Evolutionary conservation across 2,113 vertebrate genomes (phyloP).

Genomic region (Brachyhypopomus gauderio): DNA sequence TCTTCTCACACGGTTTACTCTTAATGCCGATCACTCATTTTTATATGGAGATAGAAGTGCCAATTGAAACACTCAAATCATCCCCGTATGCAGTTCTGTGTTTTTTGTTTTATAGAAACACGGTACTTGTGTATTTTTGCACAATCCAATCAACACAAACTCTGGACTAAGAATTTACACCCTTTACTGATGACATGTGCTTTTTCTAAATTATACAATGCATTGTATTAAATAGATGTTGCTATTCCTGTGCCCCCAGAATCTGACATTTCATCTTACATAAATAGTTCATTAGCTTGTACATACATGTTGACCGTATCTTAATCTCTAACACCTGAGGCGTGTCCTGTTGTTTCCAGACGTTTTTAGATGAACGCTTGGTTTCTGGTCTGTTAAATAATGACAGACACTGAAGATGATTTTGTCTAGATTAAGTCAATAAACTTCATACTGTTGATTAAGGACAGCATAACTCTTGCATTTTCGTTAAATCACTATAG

Average conservation of each 20-base stretch:
- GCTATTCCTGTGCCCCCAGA: not conserved
- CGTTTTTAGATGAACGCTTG: not conserved
- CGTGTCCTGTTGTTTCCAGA: not conserved
- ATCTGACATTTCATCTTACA: not conserved
- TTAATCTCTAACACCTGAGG: not conserved
- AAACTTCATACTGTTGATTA: not conserved
- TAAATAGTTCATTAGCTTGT: not conserved
- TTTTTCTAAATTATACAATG: not conserved
- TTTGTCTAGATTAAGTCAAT: not conserved
- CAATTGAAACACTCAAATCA: conserved; percentile 25
- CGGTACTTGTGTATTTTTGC: not conserved
- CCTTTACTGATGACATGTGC: not conserved
- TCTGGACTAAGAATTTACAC: not conserved
- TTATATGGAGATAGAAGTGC: conserved; percentile 34
- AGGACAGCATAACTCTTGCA: not conserved
- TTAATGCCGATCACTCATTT: conserved; percentile 11
- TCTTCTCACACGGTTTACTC: conserved; percentile 26
- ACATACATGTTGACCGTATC: not conserved
- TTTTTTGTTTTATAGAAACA: not conserved
- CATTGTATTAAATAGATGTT: not conserved
- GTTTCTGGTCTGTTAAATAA: not conserved
- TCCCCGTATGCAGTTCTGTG: not conserved
- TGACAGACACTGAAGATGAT: not conserved
- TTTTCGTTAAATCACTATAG: not conserved
- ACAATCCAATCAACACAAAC: not conserved